Percentiles rank a stretch among this genome's conserved stretches.
Conservation (phyloP, 2,888 invertebrate genomes). For the Nematopogon swammerdamellus region DNA sequence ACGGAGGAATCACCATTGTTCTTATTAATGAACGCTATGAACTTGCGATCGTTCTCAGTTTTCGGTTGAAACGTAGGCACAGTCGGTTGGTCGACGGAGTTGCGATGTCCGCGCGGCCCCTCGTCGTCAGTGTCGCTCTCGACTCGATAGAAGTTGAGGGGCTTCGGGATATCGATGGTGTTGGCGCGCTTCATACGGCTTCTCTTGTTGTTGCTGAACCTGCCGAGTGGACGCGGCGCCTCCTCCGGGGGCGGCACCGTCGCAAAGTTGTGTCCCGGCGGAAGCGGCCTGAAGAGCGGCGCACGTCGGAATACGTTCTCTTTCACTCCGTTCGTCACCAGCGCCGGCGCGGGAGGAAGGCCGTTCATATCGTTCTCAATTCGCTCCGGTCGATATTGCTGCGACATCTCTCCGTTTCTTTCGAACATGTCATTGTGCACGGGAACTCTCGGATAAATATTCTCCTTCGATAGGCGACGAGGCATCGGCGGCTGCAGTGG, state of each 20-base stretch:
- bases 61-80: conserved; percentile 74
- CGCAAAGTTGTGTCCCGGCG: conserved; percentile 43
- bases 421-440: neutral
- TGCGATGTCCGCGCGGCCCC: conserved; percentile 21
- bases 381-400: conserved; percentile 25
- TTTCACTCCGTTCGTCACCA: conserved; percentile 18
- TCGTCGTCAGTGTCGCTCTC: conserved; percentile 49
- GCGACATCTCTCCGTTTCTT: conserved; percentile 10
- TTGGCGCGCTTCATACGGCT: conserved; percentile 83
- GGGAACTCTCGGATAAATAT: conserved; percentile 23
- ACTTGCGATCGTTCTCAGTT: conserved; percentile 83
- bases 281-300: conserved; percentile 34
- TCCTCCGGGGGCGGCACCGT: conserved; percentile 29
- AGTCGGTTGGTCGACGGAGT: conserved; percentile 17
- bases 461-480: conserved; percentile 30
- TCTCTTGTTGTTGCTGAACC: conserved; percentile 62
- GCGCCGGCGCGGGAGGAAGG: conserved; percentile 15
- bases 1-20: conserved; percentile 43
- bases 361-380: conserved; percentile 14
- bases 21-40: conserved; percentile 77
- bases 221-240: conserved; percentile 22
- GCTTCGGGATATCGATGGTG: conserved; percentile 83
- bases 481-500: conserved; percentile 2
- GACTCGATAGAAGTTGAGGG: conserved; percentile 54
- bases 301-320: conserved; percentile 14